Base-by-base conservation (phyloP, 2,113 vertebrate species). In the Equus quagga region DNA sequence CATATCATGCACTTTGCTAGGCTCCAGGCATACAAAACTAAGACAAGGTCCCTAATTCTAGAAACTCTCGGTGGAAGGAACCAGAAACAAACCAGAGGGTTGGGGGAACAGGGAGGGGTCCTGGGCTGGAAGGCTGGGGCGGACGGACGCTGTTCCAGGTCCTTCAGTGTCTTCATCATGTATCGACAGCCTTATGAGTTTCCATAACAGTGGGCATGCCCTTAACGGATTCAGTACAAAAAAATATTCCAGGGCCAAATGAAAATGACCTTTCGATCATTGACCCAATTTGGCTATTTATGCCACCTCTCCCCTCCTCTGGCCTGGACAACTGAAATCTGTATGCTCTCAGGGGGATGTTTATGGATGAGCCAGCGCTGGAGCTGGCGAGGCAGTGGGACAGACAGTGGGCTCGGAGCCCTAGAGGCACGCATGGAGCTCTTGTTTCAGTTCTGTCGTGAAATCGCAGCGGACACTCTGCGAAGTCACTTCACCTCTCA, bases 221-320 rank as follows among this genome's bases (percentile, higher is more conserved):
- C 84, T 64, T 79, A 28, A 14, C 1, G 28, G 85, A 94, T 49
- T 31, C 67, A 89, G 76, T 60, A 91, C 41, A 91, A 85, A 80
- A 93, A 87, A 94, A 96, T 7, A 87, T 8, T 88, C 60, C 51
- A 69, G 6, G 49, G 81, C 67, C 82, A 90, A 83, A 46, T 54
- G 94, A 80, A 91, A 95, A 79, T 67, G 80, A 86, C 80, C 46
- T 95, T 69, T 79, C 82, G 36, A 69, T 91, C 64, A 64, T 10
- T 0, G 1, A 31, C 87, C 70, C 92, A 15, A 33, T 49, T 33
- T 91, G 84, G 84, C 24, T 54, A 24, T 7, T 72, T 54, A 65
- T 24, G 3, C 67, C 49, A 58, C 70, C 56, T 73, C 31, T 49
- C 36, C 28, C 67, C 69, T 82, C 81, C 41, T 19, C 33, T 65